Conservation (phyloP, 2,113 vertebrate species). For the Nettapus auritus region DNA sequence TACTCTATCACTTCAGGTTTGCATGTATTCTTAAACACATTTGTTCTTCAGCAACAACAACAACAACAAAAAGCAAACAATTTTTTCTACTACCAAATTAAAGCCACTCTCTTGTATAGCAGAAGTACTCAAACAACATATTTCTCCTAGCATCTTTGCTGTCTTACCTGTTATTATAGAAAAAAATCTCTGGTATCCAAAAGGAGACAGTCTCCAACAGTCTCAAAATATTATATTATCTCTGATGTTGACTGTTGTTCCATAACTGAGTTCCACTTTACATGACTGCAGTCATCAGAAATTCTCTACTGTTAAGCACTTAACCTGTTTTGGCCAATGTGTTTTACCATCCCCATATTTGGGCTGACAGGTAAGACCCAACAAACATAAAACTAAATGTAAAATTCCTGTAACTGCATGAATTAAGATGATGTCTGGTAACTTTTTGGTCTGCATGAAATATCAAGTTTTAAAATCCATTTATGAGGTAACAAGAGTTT, state of each 20-base stretch:
- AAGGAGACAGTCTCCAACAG: neutral
- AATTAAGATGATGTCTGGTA: neutral
- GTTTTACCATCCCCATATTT: neutral
- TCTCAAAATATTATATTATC: neutral
- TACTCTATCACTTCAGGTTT: neutral
- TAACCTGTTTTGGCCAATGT: neutral
- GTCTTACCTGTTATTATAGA: neutral
- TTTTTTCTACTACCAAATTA: neutral
- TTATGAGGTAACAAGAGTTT: neutral
- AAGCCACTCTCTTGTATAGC: neutral
- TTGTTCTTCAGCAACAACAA: neutral
- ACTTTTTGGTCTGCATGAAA: neutral
- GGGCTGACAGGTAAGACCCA: neutral
- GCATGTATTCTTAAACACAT: neutral
- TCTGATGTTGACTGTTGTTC: neutral
- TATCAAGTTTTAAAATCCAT: neutral
- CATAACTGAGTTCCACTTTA: neutral
- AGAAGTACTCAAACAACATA: neutral
- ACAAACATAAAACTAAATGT: neutral
- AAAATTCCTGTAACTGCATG: neutral
- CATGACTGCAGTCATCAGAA: neutral
- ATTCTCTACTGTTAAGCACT: neutral
- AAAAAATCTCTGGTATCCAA: neutral
- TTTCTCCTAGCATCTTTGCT: neutral
- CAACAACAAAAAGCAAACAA: no score